Base-by-base conservation (phyloP, 2,888 invertebrate genomes). In the Drosophila peninsularis region DNA sequence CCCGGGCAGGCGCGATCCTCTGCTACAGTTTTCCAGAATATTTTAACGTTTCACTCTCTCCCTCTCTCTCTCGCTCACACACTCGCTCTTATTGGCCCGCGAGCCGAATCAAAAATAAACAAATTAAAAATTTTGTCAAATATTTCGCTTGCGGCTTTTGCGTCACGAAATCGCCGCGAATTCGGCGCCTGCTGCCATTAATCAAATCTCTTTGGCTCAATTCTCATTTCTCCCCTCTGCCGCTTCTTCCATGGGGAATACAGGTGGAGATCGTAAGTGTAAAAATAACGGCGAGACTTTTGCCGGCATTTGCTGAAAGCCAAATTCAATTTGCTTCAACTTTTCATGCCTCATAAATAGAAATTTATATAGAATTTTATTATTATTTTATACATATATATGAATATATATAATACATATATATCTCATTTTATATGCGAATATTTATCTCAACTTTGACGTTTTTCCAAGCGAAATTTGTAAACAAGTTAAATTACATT, bases 131-230 rank as follows among this genome's bases (percentile, higher is more conserved):
- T 42, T 37, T 39, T 45, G 27, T 32, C 32, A 63, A 53, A 21
- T 17, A 24, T 56, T 65, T 42, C 11, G 34, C 3, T 37, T 37
- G 17, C 24, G 30, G 11, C 19, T 67, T 65, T 57, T 67, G 45
- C 67, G 67, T 67, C 67, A 67, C 21, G 24, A n/a, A 34, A 34
- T n/a, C 14, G 11, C 36, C 47, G 21, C 55, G 50, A 65, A 66
- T 32, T 55, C 50, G 73, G 54, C 74, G 70, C 55, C 65, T 34
- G 49, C 36, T 41, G 64, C 65, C 39, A 81, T 81, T 75, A 78
- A 78, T 78, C 78, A 81, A 75, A 74, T 56, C 60, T 62, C 13
- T 57, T 78, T 65, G 54, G 30, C 39, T 64, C 36, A 13, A 14
- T 70, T 37, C 21, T 32, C 17, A 5, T 32, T 14, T 42, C 27